These are phyloP conservation scores for Colius striatus DNA, from an alignment of 2,113 vertebrate genomes.

Conservation along the genomic window DNA sequence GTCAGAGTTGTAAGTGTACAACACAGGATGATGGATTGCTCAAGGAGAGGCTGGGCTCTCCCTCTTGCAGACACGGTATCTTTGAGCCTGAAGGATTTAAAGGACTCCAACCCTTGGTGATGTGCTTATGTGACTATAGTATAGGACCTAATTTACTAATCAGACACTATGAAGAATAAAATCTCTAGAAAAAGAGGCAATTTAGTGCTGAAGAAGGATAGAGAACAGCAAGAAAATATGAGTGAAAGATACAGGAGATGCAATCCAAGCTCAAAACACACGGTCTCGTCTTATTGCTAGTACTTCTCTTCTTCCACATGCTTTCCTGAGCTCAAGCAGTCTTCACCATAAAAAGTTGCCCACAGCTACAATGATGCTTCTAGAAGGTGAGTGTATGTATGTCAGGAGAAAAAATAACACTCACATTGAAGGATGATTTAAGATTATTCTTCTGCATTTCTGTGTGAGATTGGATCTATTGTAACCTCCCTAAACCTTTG, in stretches of 20 bases:
- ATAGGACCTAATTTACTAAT: neutral
- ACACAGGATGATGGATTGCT: neutral
- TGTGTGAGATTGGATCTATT: slow-evolving; percentile 50
- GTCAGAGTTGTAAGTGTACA: neutral
- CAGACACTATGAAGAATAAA: neutral
- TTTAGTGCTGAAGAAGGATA: neutral
- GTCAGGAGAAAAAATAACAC: slow-evolving; percentile 34
- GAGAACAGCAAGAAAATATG: neutral
- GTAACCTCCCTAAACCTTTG: slow-evolving; percentile 73
- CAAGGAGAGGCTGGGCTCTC: neutral
- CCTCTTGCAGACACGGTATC: neutral
- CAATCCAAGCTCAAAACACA: neutral
- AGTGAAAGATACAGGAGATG: neutral
- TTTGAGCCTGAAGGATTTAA: neutral
- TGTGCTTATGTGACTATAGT: neutral
- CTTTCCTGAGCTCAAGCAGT: neutral
- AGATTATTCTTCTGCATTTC: slow-evolving; percentile 42
- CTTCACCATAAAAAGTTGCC: neutral
- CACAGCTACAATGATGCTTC: neutral
- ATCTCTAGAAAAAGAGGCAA: neutral
- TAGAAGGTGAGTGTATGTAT: slow-evolving; percentile 16
- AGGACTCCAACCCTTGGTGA: neutral
- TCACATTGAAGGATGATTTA: slow-evolving; percentile 43
- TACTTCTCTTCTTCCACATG: neutral
- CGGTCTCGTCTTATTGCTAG: neutral